Percentiles rank a stretch among this genome's conserved stretches.
Evolutionary conservation across 1,140 invertebrate genomes (phyloP).

Genomic region (Muscidifurax raptorellus): DNA sequence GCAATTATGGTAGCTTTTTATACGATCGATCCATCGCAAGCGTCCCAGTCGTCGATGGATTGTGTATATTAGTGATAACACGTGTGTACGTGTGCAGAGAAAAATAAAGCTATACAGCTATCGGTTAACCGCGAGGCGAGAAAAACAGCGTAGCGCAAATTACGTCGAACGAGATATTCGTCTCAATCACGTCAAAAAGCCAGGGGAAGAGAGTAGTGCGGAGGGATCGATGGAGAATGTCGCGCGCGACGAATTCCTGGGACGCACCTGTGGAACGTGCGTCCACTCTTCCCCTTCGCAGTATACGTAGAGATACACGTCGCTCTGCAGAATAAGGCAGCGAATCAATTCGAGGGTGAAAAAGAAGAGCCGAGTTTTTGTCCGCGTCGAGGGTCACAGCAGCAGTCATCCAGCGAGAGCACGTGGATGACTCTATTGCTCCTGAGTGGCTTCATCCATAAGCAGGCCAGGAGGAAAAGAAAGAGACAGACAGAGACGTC

Average conservation of each 20-base stretch:
- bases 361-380: slow-evolving; percentile 35
- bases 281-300: background rate
- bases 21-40: too few relatives aligned
- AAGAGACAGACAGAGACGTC: background rate
- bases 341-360: slow-evolving; percentile 13
- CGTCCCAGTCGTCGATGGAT: too few relatives aligned
- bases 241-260: slow-evolving; percentile 24
- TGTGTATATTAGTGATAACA: background rate
- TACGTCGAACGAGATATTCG: background rate
- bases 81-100: background rate
- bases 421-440: background rate
- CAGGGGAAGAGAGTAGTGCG: background rate
- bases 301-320: too few relatives aligned
- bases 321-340: too few relatives aligned
- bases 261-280: slow-evolving; percentile 34
- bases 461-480: background rate
- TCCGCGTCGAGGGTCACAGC: background rate
- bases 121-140: too few relatives aligned
- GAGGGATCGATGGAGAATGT: slow-evolving; percentile 22
- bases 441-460: background rate
- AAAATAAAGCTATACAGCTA: too few relatives aligned
- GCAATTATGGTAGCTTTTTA: background rate
- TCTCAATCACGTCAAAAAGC: slow-evolving; percentile 20
- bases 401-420: background rate
- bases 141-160: background rate